phyloP scores from a whole-genome alignment of 1,140 invertebrate species.

The Steinernema khuongi region DNA sequence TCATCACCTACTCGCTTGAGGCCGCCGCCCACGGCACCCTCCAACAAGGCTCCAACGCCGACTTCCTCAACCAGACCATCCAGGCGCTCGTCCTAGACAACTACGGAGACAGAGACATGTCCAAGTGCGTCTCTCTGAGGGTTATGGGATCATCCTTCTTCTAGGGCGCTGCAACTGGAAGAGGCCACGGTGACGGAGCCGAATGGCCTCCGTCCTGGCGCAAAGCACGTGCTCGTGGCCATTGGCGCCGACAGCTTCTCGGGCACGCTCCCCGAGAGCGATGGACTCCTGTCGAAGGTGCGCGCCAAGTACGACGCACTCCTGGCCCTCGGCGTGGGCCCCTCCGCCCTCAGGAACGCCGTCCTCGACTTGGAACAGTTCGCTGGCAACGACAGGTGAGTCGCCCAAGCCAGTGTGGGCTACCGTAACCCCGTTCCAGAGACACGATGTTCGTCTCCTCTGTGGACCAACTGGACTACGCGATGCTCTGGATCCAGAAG shows the following conservation, averaged over 20 bases:
- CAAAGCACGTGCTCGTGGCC: constrained; percentile 24
- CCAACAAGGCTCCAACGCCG: not conserved
- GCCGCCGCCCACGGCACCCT: not conserved
- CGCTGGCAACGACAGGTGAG: constrained; percentile 17
- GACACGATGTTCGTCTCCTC: constrained; percentile 17
- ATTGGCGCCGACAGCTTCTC: constrained; percentile 21
- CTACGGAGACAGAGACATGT: not conserved
- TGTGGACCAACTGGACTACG: constrained; percentile 26
- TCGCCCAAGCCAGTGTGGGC: not conserved
- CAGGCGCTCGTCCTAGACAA: not conserved
- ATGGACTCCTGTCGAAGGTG: constrained; percentile 17
- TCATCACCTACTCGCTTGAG: not conserved
- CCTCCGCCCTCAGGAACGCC: not conserved
- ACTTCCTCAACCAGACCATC: not conserved
- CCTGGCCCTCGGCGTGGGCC: constrained; percentile 16
- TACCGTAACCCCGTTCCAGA: not conserved
- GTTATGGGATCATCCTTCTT: too few relatives aligned
- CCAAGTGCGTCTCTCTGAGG: not conserved
- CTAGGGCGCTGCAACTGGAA: not conserved
- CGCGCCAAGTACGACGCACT: constrained; percentile 26
- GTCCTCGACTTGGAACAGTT: constrained; percentile 7
- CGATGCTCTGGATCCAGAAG: constrained; percentile 18
- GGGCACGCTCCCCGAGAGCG: constrained; percentile 14
- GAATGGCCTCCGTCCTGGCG: constrained; percentile 20
- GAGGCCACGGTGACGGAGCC: not conserved